Percentiles rank a stretch among this genome's conserved stretches.
Conservation (phyloP, 2,113 vertebrate genomes). For the Zapornia atra region DNA sequence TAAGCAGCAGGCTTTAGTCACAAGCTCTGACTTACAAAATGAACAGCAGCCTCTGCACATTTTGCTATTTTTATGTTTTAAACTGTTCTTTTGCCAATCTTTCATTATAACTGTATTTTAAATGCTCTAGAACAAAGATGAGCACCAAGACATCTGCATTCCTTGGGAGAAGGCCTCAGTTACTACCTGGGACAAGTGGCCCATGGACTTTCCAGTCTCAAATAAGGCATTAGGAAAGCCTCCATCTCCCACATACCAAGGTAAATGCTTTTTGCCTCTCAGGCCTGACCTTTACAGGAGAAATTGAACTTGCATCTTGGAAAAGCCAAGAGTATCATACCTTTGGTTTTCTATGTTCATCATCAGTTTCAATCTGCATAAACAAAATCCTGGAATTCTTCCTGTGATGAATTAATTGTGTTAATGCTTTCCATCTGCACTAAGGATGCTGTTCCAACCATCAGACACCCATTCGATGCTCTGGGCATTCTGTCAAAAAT, state of each 20-base stretch:
- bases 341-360: neutral
- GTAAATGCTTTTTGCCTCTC: neutral
- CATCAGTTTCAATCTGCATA: neutral
- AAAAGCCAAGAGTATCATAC: neutral
- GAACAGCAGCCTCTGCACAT: constrained; percentile 28
- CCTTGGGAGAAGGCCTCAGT: neutral
- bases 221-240: neutral
- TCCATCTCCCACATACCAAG: neutral
- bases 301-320: neutral
- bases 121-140: neutral
- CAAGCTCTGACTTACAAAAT: constrained; percentile 27
- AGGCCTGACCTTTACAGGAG: neutral
- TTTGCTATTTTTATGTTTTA: constrained; percentile 32
- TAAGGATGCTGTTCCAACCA: neutral
- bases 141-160: neutral
- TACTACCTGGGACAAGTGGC: neutral
- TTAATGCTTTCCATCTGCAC: neutral
- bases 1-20: constrained; percentile 69
- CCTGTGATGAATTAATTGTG: neutral
- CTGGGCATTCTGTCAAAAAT: constrained; percentile 27
- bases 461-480: neutral
- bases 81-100: neutral
- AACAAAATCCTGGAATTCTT: neutral
- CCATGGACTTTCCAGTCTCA: neutral
- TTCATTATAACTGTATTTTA: neutral